These are phyloP conservation scores for Serinus canaria DNA, from an alignment of 2,113 vertebrate species.

Conservation along the genomic window DNA sequence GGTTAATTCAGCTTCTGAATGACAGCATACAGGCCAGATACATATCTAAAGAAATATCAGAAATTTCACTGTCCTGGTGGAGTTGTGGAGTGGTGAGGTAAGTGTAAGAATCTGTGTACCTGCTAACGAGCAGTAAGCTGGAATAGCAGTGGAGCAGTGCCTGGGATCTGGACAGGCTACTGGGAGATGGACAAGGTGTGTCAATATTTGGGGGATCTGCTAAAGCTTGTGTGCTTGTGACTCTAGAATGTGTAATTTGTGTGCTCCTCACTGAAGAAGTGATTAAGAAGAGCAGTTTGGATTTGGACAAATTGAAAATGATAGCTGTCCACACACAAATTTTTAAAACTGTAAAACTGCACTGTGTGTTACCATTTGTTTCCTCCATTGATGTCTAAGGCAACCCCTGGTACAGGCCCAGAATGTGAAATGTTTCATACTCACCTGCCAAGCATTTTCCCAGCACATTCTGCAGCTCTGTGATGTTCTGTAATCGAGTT, in stretches of 20 bases:
- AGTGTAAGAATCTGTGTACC: background rate
- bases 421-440: background rate
- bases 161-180: background rate
- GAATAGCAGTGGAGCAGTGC: background rate
- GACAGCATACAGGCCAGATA: background rate
- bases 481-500: constrained; percentile 89
- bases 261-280: background rate
- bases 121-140: background rate
- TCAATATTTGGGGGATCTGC: background rate
- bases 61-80: background rate
- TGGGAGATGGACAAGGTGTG: background rate
- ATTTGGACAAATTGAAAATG: background rate
- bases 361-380: background rate
- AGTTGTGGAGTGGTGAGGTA: background rate
- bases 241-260: background rate
- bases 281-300: background rate
- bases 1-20: background rate
- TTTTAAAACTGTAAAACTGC: background rate
- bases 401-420: background rate
- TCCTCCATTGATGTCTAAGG: background rate
- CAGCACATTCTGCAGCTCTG: constrained; percentile 84
- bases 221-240: background rate
- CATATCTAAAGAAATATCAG: background rate
- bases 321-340: background rate
- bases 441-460: constrained; percentile 86